These are phyloP conservation scores for Imbricaverruca yamaguchii DNA, from an alignment of 2,888 invertebrate genomes.

Conservation along the genomic window DNA sequence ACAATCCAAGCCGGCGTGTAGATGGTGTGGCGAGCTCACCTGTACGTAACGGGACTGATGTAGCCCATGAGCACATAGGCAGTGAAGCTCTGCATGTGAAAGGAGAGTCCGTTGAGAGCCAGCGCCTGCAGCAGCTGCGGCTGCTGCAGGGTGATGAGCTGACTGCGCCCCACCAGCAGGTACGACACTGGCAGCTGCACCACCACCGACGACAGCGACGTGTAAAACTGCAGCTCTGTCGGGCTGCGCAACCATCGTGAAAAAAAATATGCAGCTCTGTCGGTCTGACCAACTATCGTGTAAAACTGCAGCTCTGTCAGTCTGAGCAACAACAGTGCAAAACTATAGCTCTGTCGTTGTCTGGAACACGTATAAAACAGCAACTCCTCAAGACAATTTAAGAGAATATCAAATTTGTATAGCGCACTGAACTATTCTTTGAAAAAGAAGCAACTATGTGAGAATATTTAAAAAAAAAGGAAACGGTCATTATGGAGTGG, in stretches of 20 bases:
- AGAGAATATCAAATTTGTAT: too few relatives aligned
- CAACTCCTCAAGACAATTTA: too few relatives aligned
- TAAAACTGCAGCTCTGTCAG: too few relatives aligned
- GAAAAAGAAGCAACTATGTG: too few relatives aligned
- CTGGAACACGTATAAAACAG: too few relatives aligned
- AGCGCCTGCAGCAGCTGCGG: slow-evolving; percentile 50
- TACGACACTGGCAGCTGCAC: slow-evolving; percentile 60
- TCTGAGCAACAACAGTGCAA: too few relatives aligned
- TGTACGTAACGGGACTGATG: slow-evolving; percentile 70
- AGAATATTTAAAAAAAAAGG: too few relatives aligned
- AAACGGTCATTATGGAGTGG: too few relatives aligned
- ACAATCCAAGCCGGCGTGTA: too few relatives aligned
- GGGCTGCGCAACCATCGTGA: slow-evolving; percentile 42
- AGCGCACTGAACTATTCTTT: too few relatives aligned
- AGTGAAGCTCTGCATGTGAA: slow-evolving; percentile 71
- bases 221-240: slow-evolving; percentile 70
- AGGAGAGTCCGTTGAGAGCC: slow-evolving; percentile 62
- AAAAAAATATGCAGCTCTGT: not conserved
- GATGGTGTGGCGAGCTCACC: slow-evolving; percentile 44
- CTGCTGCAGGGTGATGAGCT: slow-evolving; percentile 47
- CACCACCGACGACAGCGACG: slow-evolving; percentile 61
- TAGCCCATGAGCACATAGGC: slow-evolving; percentile 72
- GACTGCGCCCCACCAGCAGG: slow-evolving; percentile 50
- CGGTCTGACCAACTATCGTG: too few relatives aligned
- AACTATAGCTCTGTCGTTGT: too few relatives aligned